These are phyloP conservation scores for Cryptosula pallasiana DNA, from an alignment of 2,888 invertebrate species.

Conservation along the genomic window DNA sequence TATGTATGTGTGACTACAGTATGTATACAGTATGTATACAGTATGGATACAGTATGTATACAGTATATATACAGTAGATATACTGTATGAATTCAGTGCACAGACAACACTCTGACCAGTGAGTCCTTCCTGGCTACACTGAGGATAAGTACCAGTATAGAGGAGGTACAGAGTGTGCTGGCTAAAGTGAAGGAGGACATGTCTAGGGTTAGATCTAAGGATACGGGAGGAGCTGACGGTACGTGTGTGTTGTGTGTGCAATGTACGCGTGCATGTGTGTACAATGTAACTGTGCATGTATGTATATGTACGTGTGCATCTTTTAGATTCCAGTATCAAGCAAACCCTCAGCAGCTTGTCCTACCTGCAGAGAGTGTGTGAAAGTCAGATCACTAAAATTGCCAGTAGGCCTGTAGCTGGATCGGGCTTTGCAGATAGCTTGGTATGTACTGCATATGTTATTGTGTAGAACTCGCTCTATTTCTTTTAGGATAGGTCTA, in stretches of 20 bases:
- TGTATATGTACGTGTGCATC: too few species aligned
- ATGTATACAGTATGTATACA: background rate
- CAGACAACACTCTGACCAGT: constrained; percentile 69
- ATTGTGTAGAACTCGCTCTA: too few species aligned
- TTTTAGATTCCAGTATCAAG: constrained; percentile 68
- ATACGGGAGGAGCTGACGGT: constrained; percentile 76
- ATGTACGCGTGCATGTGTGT: too few species aligned
- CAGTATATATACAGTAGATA: background rate
- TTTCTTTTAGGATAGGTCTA: too few species aligned
- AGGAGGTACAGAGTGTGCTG: constrained; percentile 73
- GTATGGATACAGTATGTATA: background rate
- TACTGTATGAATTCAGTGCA: constrained; percentile 65
- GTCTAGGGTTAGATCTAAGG: constrained; percentile 67
- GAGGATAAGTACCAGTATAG: constrained; percentile 70
- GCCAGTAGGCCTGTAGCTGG: background rate
- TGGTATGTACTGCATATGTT: background rate
- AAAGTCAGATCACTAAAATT: constrained; percentile 58
- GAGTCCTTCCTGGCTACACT: constrained; percentile 80
- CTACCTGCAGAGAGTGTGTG: constrained; percentile 73
- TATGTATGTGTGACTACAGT: background rate
- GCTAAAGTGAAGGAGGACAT: constrained; percentile 77
- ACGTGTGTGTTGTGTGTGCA: too few species aligned
- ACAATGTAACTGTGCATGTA: too few species aligned
- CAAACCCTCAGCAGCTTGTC: constrained; percentile 79
- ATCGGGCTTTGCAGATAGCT: background rate